These are phyloP conservation scores for Dipodomys stephensi DNA, from an alignment of 2,113 vertebrate genomes.

Conservation along the genomic window DNA sequence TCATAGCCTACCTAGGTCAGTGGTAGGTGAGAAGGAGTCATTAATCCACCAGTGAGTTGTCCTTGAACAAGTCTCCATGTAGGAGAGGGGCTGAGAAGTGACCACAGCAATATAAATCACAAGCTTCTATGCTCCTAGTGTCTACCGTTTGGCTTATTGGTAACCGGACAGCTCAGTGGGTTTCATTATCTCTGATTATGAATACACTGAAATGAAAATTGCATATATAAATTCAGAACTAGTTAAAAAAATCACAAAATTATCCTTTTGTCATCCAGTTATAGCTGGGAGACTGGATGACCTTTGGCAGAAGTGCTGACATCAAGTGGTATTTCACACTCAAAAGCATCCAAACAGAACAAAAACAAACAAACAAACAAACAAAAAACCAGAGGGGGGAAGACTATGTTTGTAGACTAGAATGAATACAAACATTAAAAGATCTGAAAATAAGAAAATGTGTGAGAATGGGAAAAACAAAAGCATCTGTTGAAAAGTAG, in stretches of 20 bases:
- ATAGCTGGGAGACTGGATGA: constrained; percentile 30
- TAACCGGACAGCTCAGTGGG: background rate
- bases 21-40: background rate
- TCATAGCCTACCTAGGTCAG: background rate
- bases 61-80: background rate
- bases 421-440: constrained; percentile 67
- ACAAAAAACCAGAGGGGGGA: no score
- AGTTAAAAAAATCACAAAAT: constrained; percentile 50
- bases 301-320: background rate
- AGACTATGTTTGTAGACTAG: background rate
- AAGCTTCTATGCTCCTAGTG: background rate
- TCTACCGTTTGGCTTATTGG: background rate
- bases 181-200: background rate
- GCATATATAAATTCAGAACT: constrained; percentile 36
- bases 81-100: background rate
- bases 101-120: background rate
- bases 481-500: constrained; percentile 45
- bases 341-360: background rate
- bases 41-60: background rate
- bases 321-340: constrained; percentile 54
- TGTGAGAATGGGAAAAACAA: constrained; percentile 56
- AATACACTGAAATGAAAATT: constrained; percentile 34
- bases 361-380: background rate
- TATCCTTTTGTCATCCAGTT: constrained; percentile 33
- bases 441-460: constrained; percentile 53